phyloP scores from a whole-genome alignment of 1,140 invertebrate genomes.

The Ostrea denselamellosa region DNA sequence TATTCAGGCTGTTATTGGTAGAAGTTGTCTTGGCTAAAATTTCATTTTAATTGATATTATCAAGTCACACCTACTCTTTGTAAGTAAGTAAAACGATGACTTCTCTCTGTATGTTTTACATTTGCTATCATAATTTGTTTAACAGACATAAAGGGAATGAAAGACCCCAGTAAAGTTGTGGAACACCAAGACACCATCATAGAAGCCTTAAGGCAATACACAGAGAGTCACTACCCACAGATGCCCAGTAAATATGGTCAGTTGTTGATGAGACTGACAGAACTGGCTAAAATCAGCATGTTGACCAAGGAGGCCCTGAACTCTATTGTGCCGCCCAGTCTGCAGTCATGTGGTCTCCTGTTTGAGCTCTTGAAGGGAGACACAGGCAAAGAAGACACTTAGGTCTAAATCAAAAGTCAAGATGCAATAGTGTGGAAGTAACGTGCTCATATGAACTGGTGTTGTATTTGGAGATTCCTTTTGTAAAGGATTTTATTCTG shows the following conservation, averaged over 20 bases:
- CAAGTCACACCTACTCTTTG: neutral
- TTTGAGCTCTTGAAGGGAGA: constrained; percentile 92
- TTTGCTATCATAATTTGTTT: constrained; percentile 41
- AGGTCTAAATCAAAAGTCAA: neutral
- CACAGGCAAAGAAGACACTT: constrained; percentile 31
- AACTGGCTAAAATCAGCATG: constrained; percentile 95
- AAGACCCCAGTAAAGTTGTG: constrained; percentile 93
- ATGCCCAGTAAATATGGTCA: constrained; percentile 97
- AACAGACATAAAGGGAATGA: constrained; percentile 92
- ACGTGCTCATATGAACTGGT: neutral
- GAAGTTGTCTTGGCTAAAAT: neutral
- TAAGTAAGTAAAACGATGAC: neutral
- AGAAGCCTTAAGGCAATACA: constrained; percentile 95
- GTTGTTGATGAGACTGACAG: constrained; percentile 93
- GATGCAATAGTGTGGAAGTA: neutral
- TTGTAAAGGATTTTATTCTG: neutral
- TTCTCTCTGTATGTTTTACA: neutral
- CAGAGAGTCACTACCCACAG: constrained; percentile 92
- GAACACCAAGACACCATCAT: constrained; percentile 95
- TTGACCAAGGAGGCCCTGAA: constrained; percentile 88
- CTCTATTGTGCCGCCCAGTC: constrained; percentile 85
- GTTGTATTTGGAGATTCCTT: neutral
- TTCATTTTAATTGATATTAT: neutral
- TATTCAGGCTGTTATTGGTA: neutral
- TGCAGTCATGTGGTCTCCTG: constrained; percentile 93